Percentiles rank a stretch among this genome's conserved stretches.
phyloP scores from a whole-genome alignment of 1,140 invertebrate species.

The Rhagoletis zephyria region DNA sequence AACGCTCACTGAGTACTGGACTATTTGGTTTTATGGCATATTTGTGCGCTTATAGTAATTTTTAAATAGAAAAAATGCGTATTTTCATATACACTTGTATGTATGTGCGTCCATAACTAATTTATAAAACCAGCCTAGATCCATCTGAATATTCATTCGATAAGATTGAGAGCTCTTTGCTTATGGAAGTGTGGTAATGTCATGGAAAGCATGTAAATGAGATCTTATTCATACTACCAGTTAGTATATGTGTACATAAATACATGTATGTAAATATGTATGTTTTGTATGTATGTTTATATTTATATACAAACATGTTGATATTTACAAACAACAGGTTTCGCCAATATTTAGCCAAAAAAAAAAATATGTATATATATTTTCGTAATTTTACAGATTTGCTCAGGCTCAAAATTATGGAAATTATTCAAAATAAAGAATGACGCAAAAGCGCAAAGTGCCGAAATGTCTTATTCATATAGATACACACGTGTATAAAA shows the following conservation, averaged over 20 bases:
- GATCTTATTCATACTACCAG: neutral
- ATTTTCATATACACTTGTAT: neutral
- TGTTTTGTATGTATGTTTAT: too few species aligned
- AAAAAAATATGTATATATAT: neutral
- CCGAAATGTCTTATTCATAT: too few species aligned
- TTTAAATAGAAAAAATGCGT: too few species aligned
- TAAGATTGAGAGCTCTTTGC: neutral
- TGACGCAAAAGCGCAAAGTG: too few species aligned
- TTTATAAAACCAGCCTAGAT: neutral
- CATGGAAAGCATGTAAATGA: constrained; percentile 19
- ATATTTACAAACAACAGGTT: neutral
- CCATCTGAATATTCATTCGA: neutral
- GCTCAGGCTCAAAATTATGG: neutral
- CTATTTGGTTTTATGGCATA: too few species aligned
- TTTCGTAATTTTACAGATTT: neutral
- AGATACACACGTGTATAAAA: too few species aligned
- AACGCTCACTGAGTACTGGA: too few species aligned
- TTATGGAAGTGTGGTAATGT: neutral
- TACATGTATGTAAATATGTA: too few species aligned
- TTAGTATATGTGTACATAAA: neutral
- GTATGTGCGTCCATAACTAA: neutral
- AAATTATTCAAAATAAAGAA: neutral
- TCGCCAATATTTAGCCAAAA: neutral
- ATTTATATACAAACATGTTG: neutral
- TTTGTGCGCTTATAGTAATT: too few species aligned